Evolutionary conservation across 2,113 vertebrate genomes (phyloP), one percentile per base, ranked within the genome.

Genomic region (Percopsis transmontana): DNA sequence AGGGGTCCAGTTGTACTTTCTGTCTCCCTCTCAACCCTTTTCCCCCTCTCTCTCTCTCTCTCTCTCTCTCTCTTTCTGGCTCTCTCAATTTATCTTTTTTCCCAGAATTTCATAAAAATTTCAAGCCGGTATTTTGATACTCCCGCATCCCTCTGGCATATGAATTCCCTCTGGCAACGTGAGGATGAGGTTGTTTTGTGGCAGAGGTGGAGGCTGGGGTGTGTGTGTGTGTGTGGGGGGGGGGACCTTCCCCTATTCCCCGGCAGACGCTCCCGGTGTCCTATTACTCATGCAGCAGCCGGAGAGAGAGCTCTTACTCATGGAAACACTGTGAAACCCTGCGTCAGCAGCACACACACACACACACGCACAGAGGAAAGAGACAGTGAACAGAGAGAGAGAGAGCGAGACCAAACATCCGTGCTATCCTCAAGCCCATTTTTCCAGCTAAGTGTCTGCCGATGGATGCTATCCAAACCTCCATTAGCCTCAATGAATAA

Each of bases 401-500:
- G 61, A 55, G 79, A 76, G 76, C 75, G 80, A 77, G 80, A 76
- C 58, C 66, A 80, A 85, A 82, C 78, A 76, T 71, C 64, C 59
- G 44, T 77, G 70, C 76, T 66, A 21, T 70, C 71, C 78, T 77
- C 68, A 67, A 74, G 9, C 56, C 48, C 61, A 59, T 53, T 83
- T 72, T 71, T 77, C 69, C 72, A 62, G 66, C 45, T 58, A 57
- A 81, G 66, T 58, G 61, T 79, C 68, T 75, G 74, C 68, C 10
- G 8, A 59, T 76, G 72, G 68, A 81, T 52, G 58, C 80, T 76
- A 70, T 79, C 73, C 77, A 86, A 86, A 77, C 70, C 80, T 79
- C 85, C 85, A 88, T 90, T 88, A 90, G 79, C 70, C 66, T 5
- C 68, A 70, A 87, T 88, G 68, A 90, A 90, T 87, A 87, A 90